These are phyloP conservation scores for Sphaeridia pumilis DNA, from an alignment of 2,888 invertebrate species.

Conservation along the genomic window DNA sequence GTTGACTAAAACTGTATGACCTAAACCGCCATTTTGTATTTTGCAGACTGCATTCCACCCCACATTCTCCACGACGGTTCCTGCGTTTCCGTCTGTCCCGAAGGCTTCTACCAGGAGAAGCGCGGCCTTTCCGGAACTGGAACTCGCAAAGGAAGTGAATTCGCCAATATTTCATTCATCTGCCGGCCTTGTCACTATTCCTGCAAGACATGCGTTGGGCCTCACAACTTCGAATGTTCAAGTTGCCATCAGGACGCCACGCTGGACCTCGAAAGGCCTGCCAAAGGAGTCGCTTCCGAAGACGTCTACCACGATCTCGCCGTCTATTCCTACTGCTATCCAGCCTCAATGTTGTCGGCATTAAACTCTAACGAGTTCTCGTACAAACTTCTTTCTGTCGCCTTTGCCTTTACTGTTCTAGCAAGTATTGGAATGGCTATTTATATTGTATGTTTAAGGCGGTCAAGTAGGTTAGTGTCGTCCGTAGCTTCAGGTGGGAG, in stretches of 20 bases:
- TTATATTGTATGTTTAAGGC: conserved; percentile 21
- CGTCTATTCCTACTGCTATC: conserved; percentile 44
- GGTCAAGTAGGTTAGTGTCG: too few relatives aligned
- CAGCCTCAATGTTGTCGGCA: conserved; percentile 43
- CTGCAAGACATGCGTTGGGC: conserved; percentile 57
- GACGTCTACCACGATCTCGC: conserved; percentile 38
- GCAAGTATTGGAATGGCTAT: conserved; percentile 36
- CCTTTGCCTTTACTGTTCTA: conserved; percentile 40
- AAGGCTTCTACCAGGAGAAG: conserved; percentile 24
- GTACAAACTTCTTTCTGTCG: conserved; percentile 43
- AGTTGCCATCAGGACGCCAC: conserved; percentile 55
- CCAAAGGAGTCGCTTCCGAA: conserved; percentile 36
- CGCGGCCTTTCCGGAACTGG: conserved; percentile 7
- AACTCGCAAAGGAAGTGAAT: background rate
- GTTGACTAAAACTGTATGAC: too few relatives aligned
- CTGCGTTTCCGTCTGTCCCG: conserved; percentile 51
- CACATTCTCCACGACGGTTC: conserved; percentile 48
- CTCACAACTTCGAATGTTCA: conserved; percentile 56
- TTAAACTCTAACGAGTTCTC: conserved; percentile 44
- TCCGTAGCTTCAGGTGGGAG: background rate
- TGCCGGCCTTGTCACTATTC: conserved; percentile 62
- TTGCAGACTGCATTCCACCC: conserved; percentile 55
- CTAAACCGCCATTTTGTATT: too few relatives aligned
- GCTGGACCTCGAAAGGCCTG: conserved; percentile 20
- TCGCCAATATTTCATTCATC: conserved; percentile 3